These are phyloP conservation scores for Ichneumon xanthorius DNA, from an alignment of 2,888 invertebrate species.

Conservation along the genomic window DNA sequence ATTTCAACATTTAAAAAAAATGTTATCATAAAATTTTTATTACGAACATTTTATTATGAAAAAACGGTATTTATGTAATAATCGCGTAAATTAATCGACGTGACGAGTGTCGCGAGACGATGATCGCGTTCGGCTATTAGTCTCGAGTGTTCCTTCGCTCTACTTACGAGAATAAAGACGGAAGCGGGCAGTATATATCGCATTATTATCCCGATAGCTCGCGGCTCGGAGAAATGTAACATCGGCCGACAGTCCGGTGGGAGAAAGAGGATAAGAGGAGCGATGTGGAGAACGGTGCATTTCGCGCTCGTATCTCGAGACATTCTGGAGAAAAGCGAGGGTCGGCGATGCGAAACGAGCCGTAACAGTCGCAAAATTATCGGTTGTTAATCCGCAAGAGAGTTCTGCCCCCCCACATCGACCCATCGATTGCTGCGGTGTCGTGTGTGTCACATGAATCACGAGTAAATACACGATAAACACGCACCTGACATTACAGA, in stretches of 20 bases:
- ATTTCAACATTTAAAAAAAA: too few species aligned
- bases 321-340: conserved; percentile 77
- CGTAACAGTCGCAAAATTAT: conserved; percentile 73
- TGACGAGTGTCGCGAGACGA: conserved; percentile 13
- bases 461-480: not conserved
- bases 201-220: conserved; percentile 41
- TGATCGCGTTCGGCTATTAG: conserved; percentile 10
- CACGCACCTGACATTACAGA: not conserved
- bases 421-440: not conserved
- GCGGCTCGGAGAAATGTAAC: conserved; percentile 53
- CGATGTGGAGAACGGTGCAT: conserved; percentile 56
- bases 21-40: too few species aligned
- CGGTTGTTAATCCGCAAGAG: conserved; percentile 67
- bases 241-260: conserved; percentile 12
- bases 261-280: conserved; percentile 26
- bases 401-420: conserved; percentile 55
- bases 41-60: not conserved
- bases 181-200: conserved; percentile 54
- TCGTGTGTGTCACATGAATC: not conserved
- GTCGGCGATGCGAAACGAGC: conserved; percentile 75
- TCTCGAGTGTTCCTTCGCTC: conserved; percentile 63
- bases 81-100: not conserved
- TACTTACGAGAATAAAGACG: conserved; percentile 63
- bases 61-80: not conserved
- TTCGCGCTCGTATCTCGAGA: conserved; percentile 59